Conservation (phyloP, 35 echinoderm and acorn worm species). For the Strongylocentrotus purpuratus region DNA sequence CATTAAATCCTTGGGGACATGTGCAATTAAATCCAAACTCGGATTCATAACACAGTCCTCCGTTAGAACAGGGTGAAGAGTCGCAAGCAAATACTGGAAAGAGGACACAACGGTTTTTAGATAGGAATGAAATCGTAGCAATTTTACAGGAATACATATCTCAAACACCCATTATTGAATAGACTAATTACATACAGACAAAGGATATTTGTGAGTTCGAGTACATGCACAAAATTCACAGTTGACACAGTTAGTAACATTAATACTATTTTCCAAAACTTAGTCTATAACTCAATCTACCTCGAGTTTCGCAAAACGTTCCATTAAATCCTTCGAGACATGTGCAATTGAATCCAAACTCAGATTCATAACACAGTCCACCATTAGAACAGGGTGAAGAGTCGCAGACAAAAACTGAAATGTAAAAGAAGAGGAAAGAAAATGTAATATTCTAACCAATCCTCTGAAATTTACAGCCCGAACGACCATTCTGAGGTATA, state of each 20-base stretch:
- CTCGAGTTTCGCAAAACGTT: slow-evolving; percentile 51
- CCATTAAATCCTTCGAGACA: slow-evolving; percentile 34
- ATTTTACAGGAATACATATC: neutral
- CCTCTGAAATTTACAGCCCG: too few species aligned
- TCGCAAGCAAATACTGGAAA: neutral
- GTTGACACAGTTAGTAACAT: too few species aligned
- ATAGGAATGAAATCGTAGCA: neutral
- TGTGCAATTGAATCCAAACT: neutral
- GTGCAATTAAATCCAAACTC: slow-evolving; percentile 28
- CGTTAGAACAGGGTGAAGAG: slow-evolving; percentile 7
- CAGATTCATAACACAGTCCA: neutral
- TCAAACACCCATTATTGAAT: too few species aligned
- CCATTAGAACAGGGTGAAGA: slow-evolving; percentile 6
- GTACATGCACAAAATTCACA: too few species aligned
- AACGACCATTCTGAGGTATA: too few species aligned
- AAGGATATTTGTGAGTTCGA: too few species aligned
- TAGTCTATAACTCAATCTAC: slow-evolving; percentile 21
- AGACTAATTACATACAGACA: too few species aligned
- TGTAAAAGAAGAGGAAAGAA: too few species aligned
- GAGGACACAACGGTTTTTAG: neutral
- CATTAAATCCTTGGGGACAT: slow-evolving; percentile 39
- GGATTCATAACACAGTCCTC: slow-evolving; percentile 10
- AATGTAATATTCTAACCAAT: too few species aligned
- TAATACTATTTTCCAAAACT: neutral
- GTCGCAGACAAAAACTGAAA: neutral